A percentile compares a stretch with the other conserved stretches of the same genome.
Evolutionary conservation across 2,888 invertebrate species (phyloP).

Genomic region (Melipona bicolor): DNA sequence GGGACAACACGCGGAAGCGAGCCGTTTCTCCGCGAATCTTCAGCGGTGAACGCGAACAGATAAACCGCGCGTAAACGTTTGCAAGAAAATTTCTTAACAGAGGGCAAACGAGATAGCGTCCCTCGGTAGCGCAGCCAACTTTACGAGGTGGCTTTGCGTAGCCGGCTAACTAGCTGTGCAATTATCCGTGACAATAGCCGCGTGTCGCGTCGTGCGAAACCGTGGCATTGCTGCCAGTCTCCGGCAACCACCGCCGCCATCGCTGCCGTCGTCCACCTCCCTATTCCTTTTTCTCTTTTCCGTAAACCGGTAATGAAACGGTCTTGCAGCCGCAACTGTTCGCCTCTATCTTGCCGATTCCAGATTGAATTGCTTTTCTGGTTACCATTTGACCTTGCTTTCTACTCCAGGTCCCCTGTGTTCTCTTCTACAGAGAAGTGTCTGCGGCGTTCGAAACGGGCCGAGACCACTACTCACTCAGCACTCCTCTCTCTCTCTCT

Average conservation of each 20-base stretch:
- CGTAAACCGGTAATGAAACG: constrained; percentile 74
- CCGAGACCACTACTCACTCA: constrained; percentile 14
- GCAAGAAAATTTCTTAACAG: constrained; percentile 53
- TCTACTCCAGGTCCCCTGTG: background rate
- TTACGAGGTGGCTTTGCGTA: constrained; percentile 48
- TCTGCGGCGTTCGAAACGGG: constrained; percentile 1
- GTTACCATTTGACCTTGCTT: constrained; percentile 57
- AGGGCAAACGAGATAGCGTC: constrained; percentile 38
- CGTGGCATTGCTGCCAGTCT: constrained; percentile 42
- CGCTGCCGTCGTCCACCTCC: constrained; percentile 60
- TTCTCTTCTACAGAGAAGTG: background rate
- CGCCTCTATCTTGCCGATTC: constrained; percentile 72
- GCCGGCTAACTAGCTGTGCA: constrained; percentile 60
- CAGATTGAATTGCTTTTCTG: constrained; percentile 77
- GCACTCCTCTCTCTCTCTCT: too few species aligned
- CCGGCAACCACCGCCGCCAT: constrained; percentile 27
- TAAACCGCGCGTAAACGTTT: constrained; percentile 49
- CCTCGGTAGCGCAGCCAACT: background rate
- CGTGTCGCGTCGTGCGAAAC: constrained; percentile 49
- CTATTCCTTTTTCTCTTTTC: constrained; percentile 60
- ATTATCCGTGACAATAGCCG: constrained; percentile 68
- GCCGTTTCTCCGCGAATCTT: background rate
- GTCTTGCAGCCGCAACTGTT: constrained; percentile 70
- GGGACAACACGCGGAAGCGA: background rate
- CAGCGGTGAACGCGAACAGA: constrained; percentile 1